Base-by-base conservation (phyloP, 2,797 vertebrate genomes). In the Rallus crepitans region DNA sequence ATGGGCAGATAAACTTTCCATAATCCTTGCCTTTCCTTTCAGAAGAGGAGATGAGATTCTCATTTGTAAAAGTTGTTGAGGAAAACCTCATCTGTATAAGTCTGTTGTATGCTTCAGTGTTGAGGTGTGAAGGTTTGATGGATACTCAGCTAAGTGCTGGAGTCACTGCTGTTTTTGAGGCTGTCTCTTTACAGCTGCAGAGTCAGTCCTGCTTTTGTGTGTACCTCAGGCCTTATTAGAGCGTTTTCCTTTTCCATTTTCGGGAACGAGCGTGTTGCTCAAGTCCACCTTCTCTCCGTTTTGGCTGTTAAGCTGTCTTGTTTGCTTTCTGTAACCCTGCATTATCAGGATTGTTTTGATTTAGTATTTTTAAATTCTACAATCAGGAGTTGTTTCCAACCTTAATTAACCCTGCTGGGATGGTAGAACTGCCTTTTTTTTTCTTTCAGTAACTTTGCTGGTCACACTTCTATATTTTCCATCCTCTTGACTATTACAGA, bases 281-380 rank as follows among this genome's bases (percentile, higher is more conserved):
- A 98, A 98, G 98, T 98, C 97, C 90, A 96, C 98, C 97, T 98
- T 97, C 97, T 97, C 98, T 98, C 97, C 97, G n/a, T 76, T 97
- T 96, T 97, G 91, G 79, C 94, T 97, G 94, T 91, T 91, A 90
- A 19, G 79, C 82, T 89, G 65, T 90, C 94, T 96, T 96, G 91
- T 94, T 97, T 98, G 92, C 91, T 86, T 97, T 96, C 89, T 87
- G 78, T 96, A 97, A 87, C 90, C 93, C 96, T 97, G 96, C 98
- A 92, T 98, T 98, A 97, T 96, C 77, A 92, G 97, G 95, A 89
- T 95, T 92, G 69, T 77, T 96, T 97, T 97, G 86, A 80, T 94
- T 97, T 98, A 98, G 98, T 98, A 98, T 95, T 98, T 72, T 98
- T 95, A 73, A 93, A 91, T 64, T 81, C 45, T 82, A 37, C 87